A percentile compares a stretch with the other conserved stretches of the same genome.
These are phyloP conservation scores for Petrolisthes manimaculis DNA, from an alignment of 2,888 invertebrate genomes.

Conservation along the genomic window DNA sequence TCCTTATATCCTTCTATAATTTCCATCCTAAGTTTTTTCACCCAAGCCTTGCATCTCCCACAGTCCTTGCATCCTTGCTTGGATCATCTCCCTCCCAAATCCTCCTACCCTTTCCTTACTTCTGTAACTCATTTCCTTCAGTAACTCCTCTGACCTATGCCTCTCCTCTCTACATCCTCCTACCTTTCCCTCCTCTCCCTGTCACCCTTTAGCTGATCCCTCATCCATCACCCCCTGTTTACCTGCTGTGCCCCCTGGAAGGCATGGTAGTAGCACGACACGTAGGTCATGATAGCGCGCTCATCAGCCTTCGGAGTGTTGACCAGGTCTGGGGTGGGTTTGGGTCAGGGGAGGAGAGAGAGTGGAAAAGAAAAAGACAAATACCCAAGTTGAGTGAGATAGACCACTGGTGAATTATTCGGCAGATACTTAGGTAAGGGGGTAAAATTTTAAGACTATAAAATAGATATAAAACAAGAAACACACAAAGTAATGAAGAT, in stretches of 20 bases:
- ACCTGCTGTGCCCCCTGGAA: constrained; percentile 99
- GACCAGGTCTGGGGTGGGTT: constrained; percentile 87
- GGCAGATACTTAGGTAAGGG: not conserved
- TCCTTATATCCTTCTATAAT: not conserved
- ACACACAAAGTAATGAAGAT: too few relatives aligned
- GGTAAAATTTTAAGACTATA: not conserved
- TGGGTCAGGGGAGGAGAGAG: constrained; percentile 24
- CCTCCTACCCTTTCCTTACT: not conserved
- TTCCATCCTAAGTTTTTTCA: not conserved
- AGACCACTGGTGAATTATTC: too few relatives aligned
- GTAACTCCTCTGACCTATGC: not conserved
- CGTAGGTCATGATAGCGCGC: constrained; percentile 99
- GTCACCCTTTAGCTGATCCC: not conserved
- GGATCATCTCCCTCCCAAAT: not conserved
- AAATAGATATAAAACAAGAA: not conserved
- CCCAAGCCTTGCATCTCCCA: not conserved
- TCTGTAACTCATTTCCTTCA: not conserved
- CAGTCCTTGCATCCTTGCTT: not conserved
- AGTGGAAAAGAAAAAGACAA: not conserved
- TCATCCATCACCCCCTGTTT: constrained; percentile 67
- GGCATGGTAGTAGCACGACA: constrained; percentile 99
- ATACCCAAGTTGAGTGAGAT: constrained; percentile 7
- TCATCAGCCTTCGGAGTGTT: constrained; percentile 99
- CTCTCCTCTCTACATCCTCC: not conserved
- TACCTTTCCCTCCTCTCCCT: not conserved